Conservation (phyloP, 1,140 invertebrate species). For the Saccostrea echinata region DNA sequence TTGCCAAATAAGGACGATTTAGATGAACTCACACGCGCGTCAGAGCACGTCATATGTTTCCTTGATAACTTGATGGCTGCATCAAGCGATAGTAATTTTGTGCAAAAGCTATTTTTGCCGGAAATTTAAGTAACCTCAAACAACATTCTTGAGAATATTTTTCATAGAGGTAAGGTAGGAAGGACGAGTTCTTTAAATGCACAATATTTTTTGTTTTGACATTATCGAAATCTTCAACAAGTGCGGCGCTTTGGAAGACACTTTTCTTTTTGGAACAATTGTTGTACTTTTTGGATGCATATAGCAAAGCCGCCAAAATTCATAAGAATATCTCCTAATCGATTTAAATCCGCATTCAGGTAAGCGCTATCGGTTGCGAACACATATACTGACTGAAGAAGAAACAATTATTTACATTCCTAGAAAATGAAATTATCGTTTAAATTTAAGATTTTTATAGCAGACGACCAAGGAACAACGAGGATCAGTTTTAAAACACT, state of each 20-base stretch:
- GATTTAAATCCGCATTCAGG: conserved; percentile 15
- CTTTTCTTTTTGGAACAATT: conserved; percentile 25
- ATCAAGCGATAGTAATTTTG: background rate
- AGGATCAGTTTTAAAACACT: background rate
- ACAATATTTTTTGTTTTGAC: conserved; percentile 35
- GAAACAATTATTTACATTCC: background rate
- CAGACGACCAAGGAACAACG: background rate
- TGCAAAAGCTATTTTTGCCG: background rate
- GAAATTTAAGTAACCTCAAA: background rate
- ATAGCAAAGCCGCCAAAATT: background rate
- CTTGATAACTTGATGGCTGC: background rate
- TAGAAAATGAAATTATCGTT: background rate
- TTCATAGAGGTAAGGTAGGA: background rate
- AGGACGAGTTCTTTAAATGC: background rate
- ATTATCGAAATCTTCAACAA: conserved; percentile 31
- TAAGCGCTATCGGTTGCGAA: background rate
- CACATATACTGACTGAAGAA: background rate
- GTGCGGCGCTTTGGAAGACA: conserved; percentile 27
- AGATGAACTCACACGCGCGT: background rate
- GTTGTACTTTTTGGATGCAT: background rate
- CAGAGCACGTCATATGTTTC: background rate
- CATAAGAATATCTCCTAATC: background rate
- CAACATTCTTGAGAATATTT: background rate
- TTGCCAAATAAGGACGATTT: background rate
- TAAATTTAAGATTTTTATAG: background rate